Evolutionary conservation across 2,797 vertebrate genomes (phyloP), one percentile per base, ranked within the genome.

Genomic region (Pelobates cultripes): DNA sequence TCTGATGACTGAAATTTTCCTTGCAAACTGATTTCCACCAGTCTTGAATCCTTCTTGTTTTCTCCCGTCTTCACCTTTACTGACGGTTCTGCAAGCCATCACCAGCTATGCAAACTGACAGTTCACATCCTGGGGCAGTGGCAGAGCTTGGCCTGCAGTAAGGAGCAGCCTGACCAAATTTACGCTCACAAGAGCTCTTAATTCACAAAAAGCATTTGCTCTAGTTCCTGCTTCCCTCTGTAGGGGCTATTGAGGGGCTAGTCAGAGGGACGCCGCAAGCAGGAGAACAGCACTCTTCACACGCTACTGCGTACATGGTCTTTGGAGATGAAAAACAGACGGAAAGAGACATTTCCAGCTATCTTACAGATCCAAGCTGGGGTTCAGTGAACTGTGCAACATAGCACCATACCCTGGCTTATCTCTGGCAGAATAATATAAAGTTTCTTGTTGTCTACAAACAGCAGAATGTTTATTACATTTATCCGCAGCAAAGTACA

Each of bases 121-220:
- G 96, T 94, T 96, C 94, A 96, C 95, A 96, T 96, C 97, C 96
- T 95, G 95, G 91, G 96, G 97, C 96, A 93, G 94, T 94, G 91
- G 95, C 91, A 85, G 92, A 93, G 92, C 90, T 93, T 94, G 94
- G 95, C 95, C 91, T 93, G 88, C 94, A 93, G 94, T 95, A 96
- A 97, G 96, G 95, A 97, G 95, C 96, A 97, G 93, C 93, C 88
- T 92, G 91, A 91, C 92, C 91, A 93, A 93, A 94, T 94, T 91
- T 92, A 91, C 93, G 91, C 92, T 93, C 92, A 89, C 92, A 92
- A 94, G 92, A 94, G 93, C 92, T 96, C 94, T 96, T 96, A 97
- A 97, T 97, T 97, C 95, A 96, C 95, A 96, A 97, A 84, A 97
- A 94, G 94, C 95, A 95, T 98, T 98, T 98, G 97, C 96, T 97